phyloP scores from a whole-genome alignment of 2,888 invertebrate species.

The Habroteleia sp. region DNA sequence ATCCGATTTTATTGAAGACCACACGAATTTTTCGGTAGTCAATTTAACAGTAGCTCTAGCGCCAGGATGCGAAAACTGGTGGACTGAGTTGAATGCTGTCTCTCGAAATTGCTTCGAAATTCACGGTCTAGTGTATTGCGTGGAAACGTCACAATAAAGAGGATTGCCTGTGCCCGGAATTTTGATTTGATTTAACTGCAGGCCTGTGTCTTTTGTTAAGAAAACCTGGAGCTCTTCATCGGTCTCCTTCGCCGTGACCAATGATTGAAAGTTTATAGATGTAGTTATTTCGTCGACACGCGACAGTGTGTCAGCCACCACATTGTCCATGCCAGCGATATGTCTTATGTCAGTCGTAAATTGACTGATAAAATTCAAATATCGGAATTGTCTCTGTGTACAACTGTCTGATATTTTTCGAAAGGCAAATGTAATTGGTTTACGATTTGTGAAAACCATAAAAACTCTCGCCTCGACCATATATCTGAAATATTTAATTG shows the following conservation, averaged over 20 bases:
- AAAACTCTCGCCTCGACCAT: slow-evolving; percentile 62
- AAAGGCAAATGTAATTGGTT: slow-evolving; percentile 39
- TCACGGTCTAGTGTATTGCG: slow-evolving; percentile 44
- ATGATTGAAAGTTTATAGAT: neutral
- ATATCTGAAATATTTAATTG: slow-evolving; percentile 64
- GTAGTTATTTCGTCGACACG: slow-evolving; percentile 10
- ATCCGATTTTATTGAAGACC: slow-evolving; percentile 69
- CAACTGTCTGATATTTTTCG: slow-evolving; percentile 11
- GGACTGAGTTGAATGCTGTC: slow-evolving; percentile 59
- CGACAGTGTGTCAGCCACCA: slow-evolving; percentile 40
- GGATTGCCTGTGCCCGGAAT: slow-evolving; percentile 9
- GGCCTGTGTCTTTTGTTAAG: neutral
- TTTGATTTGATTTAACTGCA: neutral
- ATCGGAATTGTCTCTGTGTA: slow-evolving; percentile 43
- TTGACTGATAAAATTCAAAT: no score
- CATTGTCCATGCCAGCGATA: slow-evolving; percentile 41
- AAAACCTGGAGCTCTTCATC: neutral
- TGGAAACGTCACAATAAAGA: slow-evolving; percentile 45
- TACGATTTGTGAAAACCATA: slow-evolving; percentile 61
- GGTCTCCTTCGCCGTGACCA: no score
- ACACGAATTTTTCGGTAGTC: slow-evolving; percentile 72
- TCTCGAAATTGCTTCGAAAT: slow-evolving; percentile 44
- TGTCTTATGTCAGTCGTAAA: slow-evolving; percentile 46
- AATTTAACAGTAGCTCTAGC: slow-evolving; percentile 64
- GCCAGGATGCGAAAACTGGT: slow-evolving; percentile 68